Evolutionary conservation across 2,113 vertebrate genomes (phyloP), one percentile per base, ranked within the genome.

Genomic region (Nothoprocta perdicaria): DNA sequence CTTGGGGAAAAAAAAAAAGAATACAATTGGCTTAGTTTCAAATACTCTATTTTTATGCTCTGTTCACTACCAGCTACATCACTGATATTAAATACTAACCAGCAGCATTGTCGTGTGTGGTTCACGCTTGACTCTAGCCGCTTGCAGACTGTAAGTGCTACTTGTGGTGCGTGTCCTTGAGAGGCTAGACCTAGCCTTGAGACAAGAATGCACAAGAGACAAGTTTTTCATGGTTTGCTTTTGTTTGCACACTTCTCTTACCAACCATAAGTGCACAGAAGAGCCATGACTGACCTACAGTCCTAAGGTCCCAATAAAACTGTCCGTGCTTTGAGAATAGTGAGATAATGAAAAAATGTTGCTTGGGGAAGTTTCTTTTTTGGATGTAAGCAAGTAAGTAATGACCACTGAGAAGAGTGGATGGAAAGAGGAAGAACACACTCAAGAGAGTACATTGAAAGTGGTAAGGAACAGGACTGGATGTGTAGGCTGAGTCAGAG

Each of bases 381-480:
- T 3, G 10, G 38, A 58, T 13, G 0, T 38, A n/a, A 86, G 14
- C n/a, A 38, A 38, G 35, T 38, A 38, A 4, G 0, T 33, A 43
- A 2, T 1, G 10, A 53, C 75, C 29, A 29, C 12, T 65, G 46
- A 77, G 57, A 38, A 61, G 6, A 15, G 5, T 58, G 41, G 81
- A 66, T 63, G n/a, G n/a, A 50, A 62, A 55, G 74, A 84, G 52
- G 57, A 88, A 88, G 40, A 73, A 35, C 9, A 61, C 2, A 7
- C 8, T 89, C 62, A 65, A 68, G 43, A 45, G 12, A 86, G 45
- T 38, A 17, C 1, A 4, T 52, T 87, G 35, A 58, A 86, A 88
- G 80, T 22, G 41, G 33, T 74, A 84, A 73, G 50, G 84, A 90
- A 55, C 31, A 71, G 27, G 38, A 91, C 60, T 19, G 1, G 1